A percentile compares a stretch with the other conserved stretches of the same genome.
Conservation (phyloP, 2,888 invertebrate genomes). For the Linyphia triangularis region DNA sequence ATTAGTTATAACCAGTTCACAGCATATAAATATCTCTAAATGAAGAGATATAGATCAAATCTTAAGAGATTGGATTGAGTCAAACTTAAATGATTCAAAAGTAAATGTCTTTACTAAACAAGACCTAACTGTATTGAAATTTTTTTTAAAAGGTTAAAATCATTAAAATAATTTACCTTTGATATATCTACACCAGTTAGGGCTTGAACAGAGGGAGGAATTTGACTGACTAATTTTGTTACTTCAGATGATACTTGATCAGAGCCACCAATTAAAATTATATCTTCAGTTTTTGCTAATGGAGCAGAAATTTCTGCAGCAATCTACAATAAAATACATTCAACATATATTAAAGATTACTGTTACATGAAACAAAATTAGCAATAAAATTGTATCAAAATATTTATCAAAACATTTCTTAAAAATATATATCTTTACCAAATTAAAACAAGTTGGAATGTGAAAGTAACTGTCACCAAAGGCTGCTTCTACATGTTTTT, state of each 20-base stretch:
- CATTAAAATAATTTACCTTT: constrained; percentile 83
- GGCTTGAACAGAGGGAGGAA: constrained; percentile 95
- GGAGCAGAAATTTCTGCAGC: constrained; percentile 97
- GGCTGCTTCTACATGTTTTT: too few relatives aligned
- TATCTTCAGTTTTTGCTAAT: constrained; percentile 97
- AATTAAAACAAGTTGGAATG: too few relatives aligned
- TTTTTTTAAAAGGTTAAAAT: not conserved
- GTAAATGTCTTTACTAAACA: not conserved
- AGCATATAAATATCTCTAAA: too few relatives aligned
- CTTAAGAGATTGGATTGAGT: not conserved
- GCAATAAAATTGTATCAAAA: not conserved
- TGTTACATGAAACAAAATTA: not conserved
- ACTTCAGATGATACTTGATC: constrained; percentile 82
- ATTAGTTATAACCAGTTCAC: too few relatives aligned
- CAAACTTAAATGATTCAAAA: not conserved
- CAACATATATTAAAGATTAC: not conserved
- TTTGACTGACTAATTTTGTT: constrained; percentile 90
- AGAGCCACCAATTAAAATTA: constrained; percentile 93
- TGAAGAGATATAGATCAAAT: not conserved
- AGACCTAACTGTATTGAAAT: not conserved
- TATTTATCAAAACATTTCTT: not conserved
- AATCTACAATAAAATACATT: too few relatives aligned
- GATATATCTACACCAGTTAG: constrained; percentile 95
- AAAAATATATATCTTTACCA: not conserved
- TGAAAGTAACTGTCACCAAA: too few relatives aligned